phyloP scores from a whole-genome alignment of 2,888 invertebrate genomes.

The Rhamnusium bicolor region DNA sequence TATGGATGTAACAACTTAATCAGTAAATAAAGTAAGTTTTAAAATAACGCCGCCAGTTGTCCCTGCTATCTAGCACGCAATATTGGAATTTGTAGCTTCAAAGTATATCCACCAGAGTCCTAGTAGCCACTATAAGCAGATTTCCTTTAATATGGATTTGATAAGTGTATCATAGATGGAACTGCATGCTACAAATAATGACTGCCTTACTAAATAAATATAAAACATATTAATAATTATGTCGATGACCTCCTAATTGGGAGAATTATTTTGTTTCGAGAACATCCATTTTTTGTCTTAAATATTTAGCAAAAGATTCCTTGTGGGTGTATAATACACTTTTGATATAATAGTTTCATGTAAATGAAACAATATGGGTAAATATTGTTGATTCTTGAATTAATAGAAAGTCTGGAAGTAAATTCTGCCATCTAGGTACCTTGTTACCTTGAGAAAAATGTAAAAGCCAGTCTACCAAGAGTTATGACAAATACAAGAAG shows the following conservation, averaged over 20 bases:
- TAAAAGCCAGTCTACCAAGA: constrained; percentile 51
- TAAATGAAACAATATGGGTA: background rate
- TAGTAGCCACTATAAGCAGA: background rate
- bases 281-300: background rate
- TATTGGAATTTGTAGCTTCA: background rate
- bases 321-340: background rate
- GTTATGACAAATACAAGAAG: constrained; percentile 26
- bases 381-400: background rate
- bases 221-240: background rate
- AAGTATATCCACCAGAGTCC: background rate
- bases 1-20: too few species aligned
- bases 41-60: background rate
- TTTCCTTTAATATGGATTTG: background rate
- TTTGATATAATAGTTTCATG: background rate
- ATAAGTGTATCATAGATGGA: background rate
- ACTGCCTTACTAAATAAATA: background rate
- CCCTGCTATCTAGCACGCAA: too few species aligned
- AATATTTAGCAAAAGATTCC: background rate
- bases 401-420: constrained; percentile 20
- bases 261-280: background rate
- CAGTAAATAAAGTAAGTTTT: too few species aligned
- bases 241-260: background rate
- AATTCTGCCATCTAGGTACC: background rate
- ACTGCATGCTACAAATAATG: background rate
- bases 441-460: constrained; percentile 31